Conservation (phyloP, 2,888 invertebrate genomes). For the Phalera bucephala region DNA sequence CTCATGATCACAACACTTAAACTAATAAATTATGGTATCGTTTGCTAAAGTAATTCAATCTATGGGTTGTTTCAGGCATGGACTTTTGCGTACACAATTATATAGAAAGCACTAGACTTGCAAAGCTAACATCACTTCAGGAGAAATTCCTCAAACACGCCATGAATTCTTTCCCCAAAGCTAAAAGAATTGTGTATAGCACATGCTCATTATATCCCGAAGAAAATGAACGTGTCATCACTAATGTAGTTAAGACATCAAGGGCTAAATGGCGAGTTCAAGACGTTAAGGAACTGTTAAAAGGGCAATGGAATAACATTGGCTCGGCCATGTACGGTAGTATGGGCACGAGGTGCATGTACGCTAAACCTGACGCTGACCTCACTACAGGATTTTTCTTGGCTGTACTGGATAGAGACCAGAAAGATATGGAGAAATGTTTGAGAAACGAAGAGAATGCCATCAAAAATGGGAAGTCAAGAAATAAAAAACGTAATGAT, state of each 20-base stretch:
- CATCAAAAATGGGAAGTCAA: slow-evolving; percentile 6
- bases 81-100: slow-evolving; percentile 71
- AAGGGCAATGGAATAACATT: slow-evolving; percentile 86
- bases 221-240: slow-evolving; percentile 96
- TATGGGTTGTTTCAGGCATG: slow-evolving; percentile 50
- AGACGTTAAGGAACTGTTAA: slow-evolving; percentile 83
- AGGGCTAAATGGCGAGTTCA: slow-evolving; percentile 84
- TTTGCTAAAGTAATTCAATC: no score
- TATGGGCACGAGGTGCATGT: slow-evolving; percentile 89
- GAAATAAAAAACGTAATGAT: slow-evolving; percentile 4
- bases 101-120: slow-evolving; percentile 79
- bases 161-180: slow-evolving; percentile 91
- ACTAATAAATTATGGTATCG: no score
- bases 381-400: slow-evolving; percentile 97
- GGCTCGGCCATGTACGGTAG: slow-evolving; percentile 86
- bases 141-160: slow-evolving; percentile 93
- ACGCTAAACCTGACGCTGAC: slow-evolving; percentile 89
- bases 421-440: slow-evolving; percentile 59
- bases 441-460: slow-evolving; percentile 20
- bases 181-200: slow-evolving; percentile 95
- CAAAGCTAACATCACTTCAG: slow-evolving; percentile 90
- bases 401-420: slow-evolving; percentile 90
- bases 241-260: slow-evolving; percentile 85
- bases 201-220: slow-evolving; percentile 96
- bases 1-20: no score